A percentile compares a stretch with the other conserved stretches of the same genome.
These are phyloP conservation scores for Spinus pinus DNA, from an alignment of 2,797 vertebrate species.

Conservation along the genomic window DNA sequence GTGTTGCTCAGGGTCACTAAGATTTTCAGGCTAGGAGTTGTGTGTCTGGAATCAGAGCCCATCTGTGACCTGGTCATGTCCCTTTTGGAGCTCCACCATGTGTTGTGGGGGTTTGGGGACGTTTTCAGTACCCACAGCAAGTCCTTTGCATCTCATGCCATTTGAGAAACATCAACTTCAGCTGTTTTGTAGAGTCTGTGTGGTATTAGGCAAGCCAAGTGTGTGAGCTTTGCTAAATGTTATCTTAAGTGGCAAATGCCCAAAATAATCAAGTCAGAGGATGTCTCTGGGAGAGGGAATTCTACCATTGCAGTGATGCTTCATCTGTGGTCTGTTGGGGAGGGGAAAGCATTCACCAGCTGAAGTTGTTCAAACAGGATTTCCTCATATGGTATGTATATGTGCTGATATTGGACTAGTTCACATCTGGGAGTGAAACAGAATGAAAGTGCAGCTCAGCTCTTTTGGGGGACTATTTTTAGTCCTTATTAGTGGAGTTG, in stretches of 20 bases:
- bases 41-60: not conserved
- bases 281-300: not conserved
- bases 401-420: not conserved
- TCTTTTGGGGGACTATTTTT: constrained; percentile 13
- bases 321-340: not conserved
- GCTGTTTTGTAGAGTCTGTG: not conserved
- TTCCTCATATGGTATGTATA: not conserved
- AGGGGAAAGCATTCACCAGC: not conserved
- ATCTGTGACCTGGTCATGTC: accelerated
- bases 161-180: not conserved
- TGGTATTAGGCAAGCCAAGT: not conserved
- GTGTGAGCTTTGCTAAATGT: not conserved
- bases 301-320: not conserved
- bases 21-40: not conserved
- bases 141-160: not conserved
- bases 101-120: not conserved
- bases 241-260: not conserved
- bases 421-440: not conserved
- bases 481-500: not conserved
- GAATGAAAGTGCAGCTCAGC: constrained; percentile 12
- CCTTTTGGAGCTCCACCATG: accelerated
- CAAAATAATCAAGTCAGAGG: not conserved
- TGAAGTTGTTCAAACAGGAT: not conserved
- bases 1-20: not conserved
- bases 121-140: not conserved